Base-by-base conservation (phyloP, 2,797 vertebrate species). In the Gallirallus australis region DNA sequence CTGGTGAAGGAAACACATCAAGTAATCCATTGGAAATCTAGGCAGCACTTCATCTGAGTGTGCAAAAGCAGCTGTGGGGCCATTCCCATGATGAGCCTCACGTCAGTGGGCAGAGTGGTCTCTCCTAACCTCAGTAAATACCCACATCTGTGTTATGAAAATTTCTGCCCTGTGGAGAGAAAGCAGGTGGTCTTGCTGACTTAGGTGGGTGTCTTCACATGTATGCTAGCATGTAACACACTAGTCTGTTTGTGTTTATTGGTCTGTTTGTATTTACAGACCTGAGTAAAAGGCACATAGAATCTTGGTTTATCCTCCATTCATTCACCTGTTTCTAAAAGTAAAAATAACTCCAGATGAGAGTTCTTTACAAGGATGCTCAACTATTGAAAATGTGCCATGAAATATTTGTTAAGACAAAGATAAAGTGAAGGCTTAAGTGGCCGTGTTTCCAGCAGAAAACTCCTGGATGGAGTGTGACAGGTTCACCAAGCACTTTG, bases 31-130 rank as follows among this genome's bases (percentile, higher is more conserved):
- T n/a, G 20, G 47, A 56, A 66, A 76, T 33, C 45, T 28, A 45
- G 4, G 11, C 30, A 50, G 54, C 13, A 3, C 16, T 39, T 54
- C 7, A 9, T 50, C 28, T 25, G 35, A 61, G 35, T 25, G 40
- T 25, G 31, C 1, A 0, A 27, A 57, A 61, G 37, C 2, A 5
- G 31, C 37, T 35, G 35, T 0, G 4, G 17, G 28, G 48, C 18
- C 0, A 0, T 82, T 66, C 39, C 64, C 1, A n/a, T 20, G 33
- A 70, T 47, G 30, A 56, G 37, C 37, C 17, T 40, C 16, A 3
- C 31, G 19, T 21, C n/a, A 37, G 19, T 4, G 12, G 40, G 30
- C 16, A 25, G 60, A n/a, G 28, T 33, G 47, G 8, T 53, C 19
- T 63, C 45, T 42, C 40, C 31, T 64, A 33, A 42, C 37, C 13